Percentiles rank a stretch among this genome's conserved stretches.
Evolutionary conservation across 2,113 vertebrate species (phyloP).

Genomic region (Setophaga coronata): DNA sequence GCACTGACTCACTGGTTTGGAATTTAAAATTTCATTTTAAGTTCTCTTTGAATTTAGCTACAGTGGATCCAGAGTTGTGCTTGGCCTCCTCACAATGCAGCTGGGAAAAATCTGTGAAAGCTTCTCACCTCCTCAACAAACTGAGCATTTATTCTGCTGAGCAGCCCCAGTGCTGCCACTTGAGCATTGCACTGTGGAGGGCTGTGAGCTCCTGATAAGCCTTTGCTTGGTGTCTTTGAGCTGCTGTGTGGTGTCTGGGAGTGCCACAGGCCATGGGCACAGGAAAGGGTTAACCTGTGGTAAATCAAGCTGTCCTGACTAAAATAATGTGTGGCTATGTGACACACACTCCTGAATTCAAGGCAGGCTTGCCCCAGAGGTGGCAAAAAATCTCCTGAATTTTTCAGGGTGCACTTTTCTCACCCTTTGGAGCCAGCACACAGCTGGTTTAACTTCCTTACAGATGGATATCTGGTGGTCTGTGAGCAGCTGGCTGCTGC

Average conservation of each 20-base stretch:
- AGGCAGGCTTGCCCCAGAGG: background rate
- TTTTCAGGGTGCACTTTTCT: background rate
- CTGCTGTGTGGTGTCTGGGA: background rate
- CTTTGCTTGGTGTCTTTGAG: background rate
- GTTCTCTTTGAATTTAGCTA: background rate
- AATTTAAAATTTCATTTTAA: background rate
- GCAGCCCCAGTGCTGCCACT: background rate
- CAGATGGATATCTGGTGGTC: background rate
- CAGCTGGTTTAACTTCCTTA: background rate
- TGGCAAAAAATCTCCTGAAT: background rate
- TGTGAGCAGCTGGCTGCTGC: background rate
- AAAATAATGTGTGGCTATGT: background rate
- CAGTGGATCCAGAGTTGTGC: background rate
- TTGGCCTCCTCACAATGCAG: background rate
- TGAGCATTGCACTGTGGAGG: background rate
- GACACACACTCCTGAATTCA: background rate
- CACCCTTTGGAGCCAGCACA: rapidly evolving
- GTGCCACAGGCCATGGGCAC: background rate
- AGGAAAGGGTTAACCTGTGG: background rate
- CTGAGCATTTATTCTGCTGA: background rate
- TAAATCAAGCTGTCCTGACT: background rate
- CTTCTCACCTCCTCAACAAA: background rate
- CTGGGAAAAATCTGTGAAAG: background rate
- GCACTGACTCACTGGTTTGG: background rate
- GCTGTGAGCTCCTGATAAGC: conserved; percentile 37